Base-by-base conservation (phyloP, 1,140 invertebrate species). In the Gerris buenoi region DNA sequence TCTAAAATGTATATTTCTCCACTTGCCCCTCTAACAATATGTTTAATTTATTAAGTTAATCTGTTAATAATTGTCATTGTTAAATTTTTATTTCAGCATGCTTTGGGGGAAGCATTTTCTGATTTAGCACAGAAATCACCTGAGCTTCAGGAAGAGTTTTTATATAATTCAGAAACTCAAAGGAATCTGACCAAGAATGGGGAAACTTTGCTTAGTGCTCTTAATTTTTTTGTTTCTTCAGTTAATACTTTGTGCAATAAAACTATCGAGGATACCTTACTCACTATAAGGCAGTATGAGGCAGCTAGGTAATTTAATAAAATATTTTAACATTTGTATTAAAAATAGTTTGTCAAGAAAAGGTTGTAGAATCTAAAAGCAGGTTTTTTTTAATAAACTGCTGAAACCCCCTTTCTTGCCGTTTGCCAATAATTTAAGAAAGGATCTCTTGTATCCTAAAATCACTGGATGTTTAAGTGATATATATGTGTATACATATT, bases 191-290 rank as follows among this genome's bases (percentile, higher is more conserved):
- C 90, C 27, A 94, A 93, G 80, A 96, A 97, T 79, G 94, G 94
- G 23, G 94, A 97, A 80, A 87, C 89, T 68, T 79, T 98, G 60
- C 79, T 97, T 72, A 87, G 88, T 69, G 94, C 93, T 67, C 82
- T 98, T 70, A 94, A 96, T 79, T 97, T 96, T 80, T 97, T 98
- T 80, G 92, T 92, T 72, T 95, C 91, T 63, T 93, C 92, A 60
- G 88, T 98, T 14, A 93, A 93, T 77, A 98, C 95, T 46, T 81
- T 98, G 71, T 94, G 92, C 78, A 91, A 95, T 78, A 96, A 96
- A 81, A 97, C 93, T 27, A 97, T 98, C 75, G 94, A 97, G 79
- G 95, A 97, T 76, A 96, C 94, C 0, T 81, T 98, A 71, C 82
- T 94, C 66, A 97, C 95, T 64, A 88, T 97, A 71, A 85, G 90